Evolutionary conservation across 2,888 invertebrate species (phyloP).

Genomic region (Phrixothrix hirtus): DNA sequence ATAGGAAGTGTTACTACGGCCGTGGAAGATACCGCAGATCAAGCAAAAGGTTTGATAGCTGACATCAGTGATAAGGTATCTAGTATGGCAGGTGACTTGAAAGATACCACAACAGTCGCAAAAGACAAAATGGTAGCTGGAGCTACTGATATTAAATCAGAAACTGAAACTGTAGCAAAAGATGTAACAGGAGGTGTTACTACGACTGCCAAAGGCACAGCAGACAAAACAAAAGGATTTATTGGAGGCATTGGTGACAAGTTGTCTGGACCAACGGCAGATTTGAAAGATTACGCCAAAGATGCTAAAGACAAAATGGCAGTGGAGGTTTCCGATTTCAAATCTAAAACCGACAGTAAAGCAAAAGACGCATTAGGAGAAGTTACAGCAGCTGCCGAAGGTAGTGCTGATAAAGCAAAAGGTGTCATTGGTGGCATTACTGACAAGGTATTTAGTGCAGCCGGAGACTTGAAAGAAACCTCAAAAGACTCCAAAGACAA

Average conservation of each 20-base stretch:
- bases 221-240: not conserved
- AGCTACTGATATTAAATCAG: constrained; percentile 8
- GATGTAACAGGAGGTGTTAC: constrained; percentile 29
- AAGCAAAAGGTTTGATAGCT: not conserved
- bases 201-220: not conserved
- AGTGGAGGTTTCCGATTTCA: constrained; percentile 29
- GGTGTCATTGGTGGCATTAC: constrained; percentile 23
- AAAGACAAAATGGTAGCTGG: not conserved
- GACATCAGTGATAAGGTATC: not conserved
- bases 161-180: constrained; percentile 32
- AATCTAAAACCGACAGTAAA: constrained; percentile 8
- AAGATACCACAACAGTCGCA: constrained; percentile 8
- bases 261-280: not conserved
- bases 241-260: not conserved
- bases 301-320: constrained; percentile 24
- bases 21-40: not conserved
- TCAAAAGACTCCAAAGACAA: not conserved
- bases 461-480: constrained; percentile 9
- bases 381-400: constrained; percentile 3
- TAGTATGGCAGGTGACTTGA: constrained; percentile 3
- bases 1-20: not conserved
- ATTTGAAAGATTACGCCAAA: not conserved
- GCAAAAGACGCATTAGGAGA: not conserved
- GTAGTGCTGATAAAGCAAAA: constrained; percentile 26
- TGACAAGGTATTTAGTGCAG: constrained; percentile 23